These are phyloP conservation scores for Virgularia gustaviana DNA, from an alignment of 92 coral and sea anemone genomes.

Conservation along the genomic window DNA sequence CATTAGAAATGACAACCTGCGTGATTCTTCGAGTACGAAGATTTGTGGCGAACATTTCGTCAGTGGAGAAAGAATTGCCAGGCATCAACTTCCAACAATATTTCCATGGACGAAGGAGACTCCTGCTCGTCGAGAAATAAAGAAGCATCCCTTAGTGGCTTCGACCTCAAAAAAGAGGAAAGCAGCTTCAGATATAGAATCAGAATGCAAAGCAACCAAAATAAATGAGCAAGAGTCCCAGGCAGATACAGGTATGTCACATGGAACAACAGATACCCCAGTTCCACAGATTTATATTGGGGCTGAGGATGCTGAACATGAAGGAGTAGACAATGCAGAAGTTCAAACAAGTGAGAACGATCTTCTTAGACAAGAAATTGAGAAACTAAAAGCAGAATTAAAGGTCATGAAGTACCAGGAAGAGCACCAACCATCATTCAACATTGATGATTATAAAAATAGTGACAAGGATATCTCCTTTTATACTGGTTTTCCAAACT, in stretches of 20 bases:
- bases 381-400: background rate
- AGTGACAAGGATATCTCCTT: background rate
- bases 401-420: background rate
- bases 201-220: background rate
- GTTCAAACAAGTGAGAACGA: background rate
- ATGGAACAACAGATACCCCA: background rate
- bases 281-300: background rate
- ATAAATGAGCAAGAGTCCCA: background rate
- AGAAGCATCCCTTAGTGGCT: background rate
- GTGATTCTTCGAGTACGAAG: slow-evolving; percentile 20
- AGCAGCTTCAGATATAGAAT: background rate
- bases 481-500: no score
- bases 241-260: background rate
- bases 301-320: background rate
- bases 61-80: slow-evolving; percentile 24
- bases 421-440: background rate
- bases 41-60: slow-evolving; percentile 40
- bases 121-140: background rate
- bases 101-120: slow-evolving; percentile 20
- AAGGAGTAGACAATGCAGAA: background rate
- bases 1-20: slow-evolving; percentile 24
- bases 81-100: slow-evolving; percentile 40
- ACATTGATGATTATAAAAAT: no score
- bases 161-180: background rate
- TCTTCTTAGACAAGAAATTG: background rate